phyloP scores from a whole-genome alignment of 2,888 invertebrate genomes.

The Anoncus sp. region DNA sequence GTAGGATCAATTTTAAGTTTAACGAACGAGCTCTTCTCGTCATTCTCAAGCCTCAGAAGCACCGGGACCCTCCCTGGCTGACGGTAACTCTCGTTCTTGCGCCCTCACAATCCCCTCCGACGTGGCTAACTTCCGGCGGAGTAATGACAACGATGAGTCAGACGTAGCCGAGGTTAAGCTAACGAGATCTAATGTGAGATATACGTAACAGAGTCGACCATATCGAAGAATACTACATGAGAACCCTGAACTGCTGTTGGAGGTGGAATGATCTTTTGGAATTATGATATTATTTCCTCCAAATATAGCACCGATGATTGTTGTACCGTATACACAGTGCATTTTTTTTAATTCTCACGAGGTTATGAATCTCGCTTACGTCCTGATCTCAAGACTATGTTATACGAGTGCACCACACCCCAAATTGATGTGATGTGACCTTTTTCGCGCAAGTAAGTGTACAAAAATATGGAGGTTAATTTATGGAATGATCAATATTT shows the following conservation, averaged over 20 bases:
- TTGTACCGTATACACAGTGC: too few species aligned
- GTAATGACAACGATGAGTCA: conserved; percentile 67
- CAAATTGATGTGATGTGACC: too few species aligned
- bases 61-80: conserved; percentile 21
- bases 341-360: too few species aligned
- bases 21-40: conserved; percentile 75
- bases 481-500: too few species aligned
- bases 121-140: conserved; percentile 60
- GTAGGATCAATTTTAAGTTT: conserved; percentile 78
- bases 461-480: too few species aligned
- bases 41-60: conserved; percentile 53
- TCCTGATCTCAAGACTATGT: too few species aligned
- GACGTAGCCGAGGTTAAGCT: conserved; percentile 59
- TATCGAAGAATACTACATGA: conserved; percentile 9
- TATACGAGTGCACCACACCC: too few species aligned
- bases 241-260: neutral
- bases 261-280: neutral
- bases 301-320: neutral
- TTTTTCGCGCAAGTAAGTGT: too few species aligned
- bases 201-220: conserved; percentile 2
- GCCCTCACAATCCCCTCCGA: conserved; percentile 38
- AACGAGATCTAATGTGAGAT: conserved; percentile 54
- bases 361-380: too few species aligned
- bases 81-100: conserved; percentile 27
- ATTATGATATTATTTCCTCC: neutral